Percentiles rank a stretch among this genome's conserved stretches.
Conservation (phyloP, 1,140 invertebrate genomes). For the Chironomus striatipennis region DNA sequence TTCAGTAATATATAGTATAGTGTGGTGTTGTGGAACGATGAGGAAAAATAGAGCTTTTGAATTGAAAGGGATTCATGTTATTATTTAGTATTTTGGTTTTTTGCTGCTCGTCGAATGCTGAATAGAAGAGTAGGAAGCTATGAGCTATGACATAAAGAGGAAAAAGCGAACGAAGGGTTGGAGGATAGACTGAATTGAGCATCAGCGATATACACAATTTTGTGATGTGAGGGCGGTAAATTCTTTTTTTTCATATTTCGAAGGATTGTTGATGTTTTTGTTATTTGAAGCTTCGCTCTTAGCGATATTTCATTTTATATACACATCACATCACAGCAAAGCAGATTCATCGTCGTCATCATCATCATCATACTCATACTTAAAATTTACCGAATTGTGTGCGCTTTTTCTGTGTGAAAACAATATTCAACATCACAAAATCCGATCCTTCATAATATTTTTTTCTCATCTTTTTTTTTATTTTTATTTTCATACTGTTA, state of each 20-base stretch:
- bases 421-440: conserved; percentile 22
- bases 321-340: conserved; percentile 13
- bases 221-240: not conserved
- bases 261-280: conserved; percentile 21
- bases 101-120: not conserved
- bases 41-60: conserved; percentile 22
- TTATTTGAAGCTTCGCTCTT: not conserved
- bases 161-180: not conserved
- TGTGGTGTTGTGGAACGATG: not conserved
- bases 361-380: not conserved
- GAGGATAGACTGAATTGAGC: conserved; percentile 7
- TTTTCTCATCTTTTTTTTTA: not conserved
- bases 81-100: conserved; percentile 22
- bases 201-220: not conserved
- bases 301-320: conserved; percentile 11
- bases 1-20: too few relatives aligned
- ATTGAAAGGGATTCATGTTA: conserved; percentile 24
- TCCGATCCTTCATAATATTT: conserved; percentile 19
- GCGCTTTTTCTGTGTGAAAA: not conserved
- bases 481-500: not conserved
- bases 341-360: not conserved
- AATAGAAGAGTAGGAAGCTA: not conserved
- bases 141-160: too few relatives aligned
- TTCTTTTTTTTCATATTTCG: not conserved
- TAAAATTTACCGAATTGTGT: not conserved